Conservation (phyloP, 1,140 invertebrate genomes). For the roundworm (Caenorhabditis elegans) region DNA sequence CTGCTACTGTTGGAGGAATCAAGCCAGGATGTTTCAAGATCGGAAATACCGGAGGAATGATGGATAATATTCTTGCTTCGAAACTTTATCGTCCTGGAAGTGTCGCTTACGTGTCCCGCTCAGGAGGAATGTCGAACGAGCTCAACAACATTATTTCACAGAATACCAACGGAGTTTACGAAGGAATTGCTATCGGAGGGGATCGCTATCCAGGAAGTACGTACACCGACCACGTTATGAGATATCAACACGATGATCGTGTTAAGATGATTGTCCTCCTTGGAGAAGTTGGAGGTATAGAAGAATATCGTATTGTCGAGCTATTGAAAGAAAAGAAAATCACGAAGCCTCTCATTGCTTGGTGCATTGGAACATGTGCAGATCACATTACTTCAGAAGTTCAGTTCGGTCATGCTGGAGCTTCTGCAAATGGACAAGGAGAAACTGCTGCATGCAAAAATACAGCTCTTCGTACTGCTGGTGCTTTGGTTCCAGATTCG, state of each 20-base stretch:
- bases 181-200: slow-evolving; percentile 61
- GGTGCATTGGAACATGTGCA: slow-evolving; percentile 92
- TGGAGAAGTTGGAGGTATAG: neutral
- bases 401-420: slow-evolving; percentile 99
- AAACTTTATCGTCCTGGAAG: slow-evolving; percentile 92
- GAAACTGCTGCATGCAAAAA: slow-evolving; percentile 95
- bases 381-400: slow-evolving; percentile 70
- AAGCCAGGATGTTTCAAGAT: slow-evolving; percentile 99
- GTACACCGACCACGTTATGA: slow-evolving; percentile 94
- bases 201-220: slow-evolving; percentile 73
- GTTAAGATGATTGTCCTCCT: slow-evolving; percentile 28
- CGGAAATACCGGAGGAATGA: slow-evolving; percentile 98
- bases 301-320: slow-evolving; percentile 93
- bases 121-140: slow-evolving; percentile 99
- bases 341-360: slow-evolving; percentile 92
- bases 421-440: slow-evolving; percentile 87
- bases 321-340: slow-evolving; percentile 80
- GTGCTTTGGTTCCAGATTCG: slow-evolving; percentile 83
- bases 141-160: slow-evolving; percentile 97
- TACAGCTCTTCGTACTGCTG: slow-evolving; percentile 77
- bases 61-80: slow-evolving; percentile 97
- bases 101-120: slow-evolving; percentile 95
- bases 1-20: slow-evolving; percentile 89
- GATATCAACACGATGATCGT: slow-evolving; percentile 71
- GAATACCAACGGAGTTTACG: slow-evolving; percentile 89